Percentiles rank a stretch among this genome's conserved stretches.
Evolutionary conservation across 2,113 vertebrate genomes (phyloP).

Genomic region (Fregetta grallaria): DNA sequence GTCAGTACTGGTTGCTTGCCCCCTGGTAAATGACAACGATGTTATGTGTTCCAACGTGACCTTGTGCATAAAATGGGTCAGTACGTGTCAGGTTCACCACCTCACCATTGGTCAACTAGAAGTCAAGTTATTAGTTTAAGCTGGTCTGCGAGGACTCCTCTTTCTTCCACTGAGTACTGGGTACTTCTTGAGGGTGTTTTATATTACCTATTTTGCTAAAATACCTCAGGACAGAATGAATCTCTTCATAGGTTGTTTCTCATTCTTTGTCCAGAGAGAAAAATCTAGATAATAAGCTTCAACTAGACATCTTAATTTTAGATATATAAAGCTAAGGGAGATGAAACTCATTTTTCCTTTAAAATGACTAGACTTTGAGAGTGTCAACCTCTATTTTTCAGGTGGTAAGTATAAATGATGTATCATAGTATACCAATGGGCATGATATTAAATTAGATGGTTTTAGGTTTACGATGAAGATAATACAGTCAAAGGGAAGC

Average conservation of each 20-base stretch:
- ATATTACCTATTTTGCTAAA: not conserved
- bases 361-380: not conserved
- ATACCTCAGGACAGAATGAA: not conserved
- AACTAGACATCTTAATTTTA: not conserved
- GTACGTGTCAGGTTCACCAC: not conserved
- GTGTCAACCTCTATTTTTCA: not conserved
- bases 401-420: not conserved
- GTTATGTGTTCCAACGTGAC: not conserved
- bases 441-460: not conserved
- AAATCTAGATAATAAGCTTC: not conserved
- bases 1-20: not conserved
- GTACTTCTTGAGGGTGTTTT: not conserved
- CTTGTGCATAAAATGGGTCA: not conserved
- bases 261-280: not conserved
- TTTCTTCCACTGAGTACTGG: not conserved
- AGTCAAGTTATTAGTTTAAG: not conserved
- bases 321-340: not conserved
- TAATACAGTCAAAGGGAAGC: not conserved
- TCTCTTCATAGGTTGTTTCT: not conserved
- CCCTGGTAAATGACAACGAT: not conserved
- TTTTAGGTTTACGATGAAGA: not conserved
- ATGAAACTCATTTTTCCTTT: not conserved
- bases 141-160: fast-evolving
- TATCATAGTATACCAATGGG: not conserved
- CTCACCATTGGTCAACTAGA: not conserved